Base-by-base conservation (phyloP, 2,888 invertebrate species). In the Cerceris ruficornis region DNA sequence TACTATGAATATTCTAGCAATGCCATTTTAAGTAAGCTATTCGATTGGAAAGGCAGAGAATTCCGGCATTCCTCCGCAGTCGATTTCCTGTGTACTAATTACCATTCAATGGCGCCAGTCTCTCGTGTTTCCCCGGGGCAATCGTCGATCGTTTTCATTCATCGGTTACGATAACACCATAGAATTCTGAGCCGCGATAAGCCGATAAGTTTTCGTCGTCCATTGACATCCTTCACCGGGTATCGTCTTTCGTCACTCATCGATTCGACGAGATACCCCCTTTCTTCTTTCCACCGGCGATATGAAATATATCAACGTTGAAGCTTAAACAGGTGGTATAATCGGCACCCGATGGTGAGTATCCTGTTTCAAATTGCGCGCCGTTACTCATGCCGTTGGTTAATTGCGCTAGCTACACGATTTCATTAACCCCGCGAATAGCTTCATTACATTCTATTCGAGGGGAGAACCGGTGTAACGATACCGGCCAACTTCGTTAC, bases 281-380 rank as follows among this genome's bases (percentile, higher is more conserved):
- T 42, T 28, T 17, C 59, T 65, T 72, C 72, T 67, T 66, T 58
- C 71, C 6, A 8, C 6, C 46, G 5, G 61, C 66, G 71, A 71
- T 70, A 71, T 60, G 66, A 75, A 75, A 75, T 71, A 66, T 62
- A 59, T 70, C 52, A 52, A 72, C 72, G 62, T 69, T 80, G 43
- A 54, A 64, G 60, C 80, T 69, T 71, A 80, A 28, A 80, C 80
- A 81, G 80, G 80, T 80, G 76, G 80, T 80, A 80, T 80, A 75
- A 62, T 66, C 80, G 77, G 39, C 28, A 28, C 46, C 42, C 46
- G 52, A 28, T 41, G 49, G 70, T 2, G 28, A 80, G 80, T 81
- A 81, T 81, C 80, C 69, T 66, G 80, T 81, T 81, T 80, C 81
- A 80, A 80, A 80, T 59, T 68, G 70, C 80, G 69, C 68, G 58